A percentile compares a stretch with the other conserved stretches of the same genome.
phyloP scores from a whole-genome alignment of 2,797 vertebrate species.

The Menidia menidia region DNA sequence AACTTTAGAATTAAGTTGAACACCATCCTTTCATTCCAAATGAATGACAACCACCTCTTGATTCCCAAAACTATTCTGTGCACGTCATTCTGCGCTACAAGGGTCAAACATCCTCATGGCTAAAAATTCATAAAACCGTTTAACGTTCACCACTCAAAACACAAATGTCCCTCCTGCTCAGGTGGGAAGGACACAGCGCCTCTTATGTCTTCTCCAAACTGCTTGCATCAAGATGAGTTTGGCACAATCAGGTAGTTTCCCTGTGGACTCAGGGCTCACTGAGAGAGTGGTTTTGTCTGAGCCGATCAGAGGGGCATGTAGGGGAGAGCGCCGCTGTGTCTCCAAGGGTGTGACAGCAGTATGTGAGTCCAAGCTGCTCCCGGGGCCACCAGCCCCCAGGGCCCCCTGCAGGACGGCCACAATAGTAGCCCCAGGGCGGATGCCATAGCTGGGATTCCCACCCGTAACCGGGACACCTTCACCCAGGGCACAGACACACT shows the following conservation, averaged over 20 bases:
- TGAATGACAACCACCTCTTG: neutral
- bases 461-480: constrained; percentile 87
- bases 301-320: constrained; percentile 66
- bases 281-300: constrained; percentile 60
- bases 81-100: neutral
- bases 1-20: constrained; percentile 5
- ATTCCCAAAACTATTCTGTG: neutral
- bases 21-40: neutral
- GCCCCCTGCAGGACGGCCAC: constrained; percentile 83
- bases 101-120: neutral
- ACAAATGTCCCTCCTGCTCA: constrained; percentile 4
- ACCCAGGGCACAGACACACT: constrained; percentile 86
- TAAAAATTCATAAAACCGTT: neutral
- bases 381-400: constrained; percentile 81
- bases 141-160: neutral
- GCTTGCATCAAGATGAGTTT: constrained; percentile 62
- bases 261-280: constrained; percentile 52
- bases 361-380: constrained; percentile 85
- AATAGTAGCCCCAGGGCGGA: constrained; percentile 85
- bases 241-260: constrained; percentile 68
- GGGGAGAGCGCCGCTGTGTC: constrained; percentile 78
- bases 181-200: constrained; percentile 35
- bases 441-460: constrained; percentile 89
- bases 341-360: constrained; percentile 89
- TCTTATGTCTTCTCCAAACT: constrained; percentile 53